These are phyloP conservation scores for Adelosebastes latens DNA, from an alignment of 2,797 vertebrate species.

Conservation along the genomic window DNA sequence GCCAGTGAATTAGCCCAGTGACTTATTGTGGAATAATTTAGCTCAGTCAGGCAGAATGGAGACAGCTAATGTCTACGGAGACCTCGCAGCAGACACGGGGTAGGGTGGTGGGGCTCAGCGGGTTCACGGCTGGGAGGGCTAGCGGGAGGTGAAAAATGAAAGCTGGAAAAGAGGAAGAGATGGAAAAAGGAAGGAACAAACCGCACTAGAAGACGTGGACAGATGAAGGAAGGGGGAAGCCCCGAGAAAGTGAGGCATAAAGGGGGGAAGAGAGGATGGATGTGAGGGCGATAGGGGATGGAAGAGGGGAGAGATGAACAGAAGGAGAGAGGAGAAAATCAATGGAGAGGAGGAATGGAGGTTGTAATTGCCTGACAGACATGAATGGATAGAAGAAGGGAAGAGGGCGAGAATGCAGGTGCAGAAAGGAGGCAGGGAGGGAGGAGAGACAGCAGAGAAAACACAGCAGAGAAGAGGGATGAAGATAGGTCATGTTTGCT, in stretches of 20 bases:
- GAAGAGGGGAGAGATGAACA: slow-evolving; percentile 53
- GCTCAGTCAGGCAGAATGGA: slow-evolving; percentile 73
- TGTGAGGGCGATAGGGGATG: slow-evolving; percentile 28
- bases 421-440: slow-evolving; percentile 27
- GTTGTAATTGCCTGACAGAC: slow-evolving; percentile 69
- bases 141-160: slow-evolving; percentile 7
- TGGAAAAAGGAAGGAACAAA: slow-evolving; percentile 26
- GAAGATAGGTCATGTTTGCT: slow-evolving; percentile 7
- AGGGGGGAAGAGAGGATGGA: slow-evolving; percentile 34
- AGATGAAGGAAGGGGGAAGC: slow-evolving; percentile 32
- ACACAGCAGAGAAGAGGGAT: slow-evolving; percentile 10
- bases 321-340: slow-evolving; percentile 53
- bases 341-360: slow-evolving; percentile 61
- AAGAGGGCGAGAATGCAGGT: slow-evolving; percentile 35
- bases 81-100: slow-evolving; percentile 47
- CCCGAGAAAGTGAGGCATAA: slow-evolving; percentile 26
- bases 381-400: slow-evolving; percentile 53
- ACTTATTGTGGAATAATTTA: slow-evolving; percentile 84
- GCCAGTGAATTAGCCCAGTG: slow-evolving; percentile 82
- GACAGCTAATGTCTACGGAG: slow-evolving; percentile 73
- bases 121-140: slow-evolving; percentile 14
- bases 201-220: slow-evolving; percentile 21
- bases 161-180: neutral
- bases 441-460: neutral
- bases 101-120: slow-evolving; percentile 23